Percentiles rank a stretch among this genome's conserved stretches.
Conservation (phyloP, 1,140 invertebrate genomes). For the Trichogramma pretiosum region DNA sequence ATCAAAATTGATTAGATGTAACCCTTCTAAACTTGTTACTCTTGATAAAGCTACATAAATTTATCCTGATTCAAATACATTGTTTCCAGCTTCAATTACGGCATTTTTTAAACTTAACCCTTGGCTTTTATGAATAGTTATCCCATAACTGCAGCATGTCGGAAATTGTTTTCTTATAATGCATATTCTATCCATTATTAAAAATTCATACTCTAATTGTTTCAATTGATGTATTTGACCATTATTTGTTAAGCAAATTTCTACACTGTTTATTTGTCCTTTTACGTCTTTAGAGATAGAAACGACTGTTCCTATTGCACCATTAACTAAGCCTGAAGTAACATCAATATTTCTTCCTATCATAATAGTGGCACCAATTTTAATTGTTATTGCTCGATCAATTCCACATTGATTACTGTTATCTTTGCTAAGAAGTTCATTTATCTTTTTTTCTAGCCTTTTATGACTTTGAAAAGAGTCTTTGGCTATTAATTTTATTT, state of each 20-base stretch:
- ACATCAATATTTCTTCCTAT: constrained; percentile 32
- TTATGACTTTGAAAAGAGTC: constrained; percentile 19
- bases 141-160: constrained; percentile 31
- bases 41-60: constrained; percentile 36
- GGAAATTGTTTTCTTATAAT: constrained; percentile 36
- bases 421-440: constrained; percentile 16
- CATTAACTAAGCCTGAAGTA: constrained; percentile 27
- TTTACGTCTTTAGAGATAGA: constrained; percentile 14
- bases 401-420: constrained; percentile 15
- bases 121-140: no score
- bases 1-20: constrained; percentile 2
- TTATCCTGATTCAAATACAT: constrained; percentile 22
- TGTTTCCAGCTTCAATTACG: constrained; percentile 28
- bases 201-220: constrained; percentile 25
- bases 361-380: constrained; percentile 29
- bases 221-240: constrained; percentile 18
- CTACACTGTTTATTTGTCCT: not conserved
- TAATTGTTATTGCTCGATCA: constrained; percentile 22
- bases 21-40: constrained; percentile 20
- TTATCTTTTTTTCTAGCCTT: constrained; percentile 17
- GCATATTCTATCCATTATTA: constrained; percentile 28
- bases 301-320: constrained; percentile 22
- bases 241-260: not conserved
- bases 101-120: constrained; percentile 32
- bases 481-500: constrained; percentile 23